Base-by-base conservation (phyloP, 1,140 invertebrate genomes). In the Drosophila bocki region DNA sequence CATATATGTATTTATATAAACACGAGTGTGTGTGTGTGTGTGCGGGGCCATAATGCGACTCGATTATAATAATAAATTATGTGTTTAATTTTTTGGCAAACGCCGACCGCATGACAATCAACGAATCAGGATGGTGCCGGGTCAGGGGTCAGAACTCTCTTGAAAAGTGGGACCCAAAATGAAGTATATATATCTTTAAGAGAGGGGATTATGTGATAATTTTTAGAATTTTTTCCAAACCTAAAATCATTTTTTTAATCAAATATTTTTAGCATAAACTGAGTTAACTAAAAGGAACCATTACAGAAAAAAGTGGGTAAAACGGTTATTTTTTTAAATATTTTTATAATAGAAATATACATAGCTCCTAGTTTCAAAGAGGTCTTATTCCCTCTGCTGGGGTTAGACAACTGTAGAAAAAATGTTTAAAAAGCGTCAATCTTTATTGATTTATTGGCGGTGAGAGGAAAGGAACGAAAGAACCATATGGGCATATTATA, bases 361-460 rank as follows among this genome's bases (percentile, higher is more conserved):
- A 8, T 4, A 44, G 26, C 26, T 29, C 26, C 2, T 5, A 15
- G 7, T 12, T 7, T 17, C 2, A n/a, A 1, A 9, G 12, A 48
- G 13, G 13, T n/a, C 9, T 0, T 8, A 15, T 26, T 2, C 22
- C 15, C 15, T 29, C 7, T 51, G 17, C 15, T 1, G 29, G 15
- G 33, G 13, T 8, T 37, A 29, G 15, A 35, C n/a, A 47, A 32
- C 35, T 33, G 19, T 11, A 59, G 42, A 32, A 42, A 57, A 57
- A 42, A 45, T 58, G 41, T 59, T 41, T 37, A 48, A 59, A 50
- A 56, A 45, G 39, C 45, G 82, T 65, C 77, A 90, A 88, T 88
- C 85, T 81, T 81, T 88, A 88, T 88, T 81, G 84, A 88, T 88
- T 88, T 88, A 72, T 88, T 68, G 84, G 64, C 42, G 56, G 9